A percentile compares a stretch with the other conserved stretches of the same genome.
phyloP scores from a whole-genome alignment of 2,113 vertebrate genomes.

The Pseudorasbora parva region DNA sequence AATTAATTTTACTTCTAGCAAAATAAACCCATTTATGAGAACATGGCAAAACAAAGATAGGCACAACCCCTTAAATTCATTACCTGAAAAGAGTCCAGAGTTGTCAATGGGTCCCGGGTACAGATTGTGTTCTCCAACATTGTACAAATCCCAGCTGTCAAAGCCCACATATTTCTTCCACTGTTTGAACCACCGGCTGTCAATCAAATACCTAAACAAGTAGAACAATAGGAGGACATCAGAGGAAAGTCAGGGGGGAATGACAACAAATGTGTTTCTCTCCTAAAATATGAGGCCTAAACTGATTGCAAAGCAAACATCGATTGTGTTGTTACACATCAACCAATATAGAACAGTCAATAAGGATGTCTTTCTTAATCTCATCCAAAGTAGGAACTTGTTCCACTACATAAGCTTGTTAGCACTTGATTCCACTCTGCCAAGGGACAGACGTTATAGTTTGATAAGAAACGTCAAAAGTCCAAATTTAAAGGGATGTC shows the following conservation, averaged over 20 bases:
- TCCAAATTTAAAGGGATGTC: background rate
- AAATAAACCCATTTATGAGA: background rate
- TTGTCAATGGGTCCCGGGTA: conserved; percentile 95
- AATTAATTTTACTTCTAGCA: background rate
- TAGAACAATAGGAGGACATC: conserved; percentile 7
- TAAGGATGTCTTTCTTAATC: conserved; percentile 61
- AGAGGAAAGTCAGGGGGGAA: background rate
- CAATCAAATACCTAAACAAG: conserved; percentile 82
- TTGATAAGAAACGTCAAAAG: background rate
- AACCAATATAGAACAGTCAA: conserved; percentile 62
- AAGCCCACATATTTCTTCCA: conserved; percentile 99
- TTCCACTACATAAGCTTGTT: conserved; percentile 66
- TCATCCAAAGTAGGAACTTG: conserved; percentile 60
- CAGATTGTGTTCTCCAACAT: conserved; percentile 84
- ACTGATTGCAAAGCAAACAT: conserved; percentile 16
- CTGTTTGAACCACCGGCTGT: conserved; percentile 95
- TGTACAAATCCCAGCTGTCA: conserved; percentile 95
- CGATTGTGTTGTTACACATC: conserved; percentile 40
- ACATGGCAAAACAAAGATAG: background rate
- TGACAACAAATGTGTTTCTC: background rate
- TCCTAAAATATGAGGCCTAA: background rate
- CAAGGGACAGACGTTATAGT: background rate
- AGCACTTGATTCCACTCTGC: conserved; percentile 42
- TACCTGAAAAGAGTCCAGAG: conserved; percentile 94
- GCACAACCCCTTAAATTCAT: conserved; percentile 40